phyloP scores from a whole-genome alignment of 2,797 vertebrate genomes.

The Argyrosomus regius region DNA sequence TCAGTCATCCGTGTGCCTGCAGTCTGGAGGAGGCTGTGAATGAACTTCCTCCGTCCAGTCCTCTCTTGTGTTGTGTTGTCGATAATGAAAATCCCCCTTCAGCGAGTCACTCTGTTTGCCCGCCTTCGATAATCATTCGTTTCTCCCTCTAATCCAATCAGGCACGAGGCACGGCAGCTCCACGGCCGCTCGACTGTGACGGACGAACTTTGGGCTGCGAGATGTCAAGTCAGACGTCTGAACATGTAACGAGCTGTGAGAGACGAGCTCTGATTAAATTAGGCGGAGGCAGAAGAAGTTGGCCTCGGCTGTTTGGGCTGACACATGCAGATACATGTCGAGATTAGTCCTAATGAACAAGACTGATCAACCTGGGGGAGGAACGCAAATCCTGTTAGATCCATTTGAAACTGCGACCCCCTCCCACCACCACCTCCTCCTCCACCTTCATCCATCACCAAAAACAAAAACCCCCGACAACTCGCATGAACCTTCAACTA shows the following conservation, averaged over 20 bases:
- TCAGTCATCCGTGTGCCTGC: slow-evolving; percentile 29
- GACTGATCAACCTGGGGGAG: slow-evolving; percentile 52
- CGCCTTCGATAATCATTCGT: slow-evolving; percentile 62
- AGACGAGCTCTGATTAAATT: slow-evolving; percentile 46
- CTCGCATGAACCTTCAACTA: background rate
- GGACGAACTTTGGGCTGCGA: slow-evolving; percentile 45
- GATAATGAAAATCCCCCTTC: slow-evolving; percentile 63
- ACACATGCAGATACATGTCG: slow-evolving; percentile 52
- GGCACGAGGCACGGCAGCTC: slow-evolving; percentile 38
- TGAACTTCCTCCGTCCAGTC: slow-evolving; percentile 24
- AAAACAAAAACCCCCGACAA: slow-evolving; percentile 48
- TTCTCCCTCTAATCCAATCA: slow-evolving; percentile 80
- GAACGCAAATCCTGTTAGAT: slow-evolving; percentile 71
- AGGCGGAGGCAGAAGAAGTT: slow-evolving; percentile 21
- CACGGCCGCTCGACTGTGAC: slow-evolving; percentile 41
- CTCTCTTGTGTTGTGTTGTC: slow-evolving; percentile 23
- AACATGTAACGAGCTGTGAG: slow-evolving; percentile 36
- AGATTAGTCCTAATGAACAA: slow-evolving; percentile 70
- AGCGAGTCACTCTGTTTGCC: slow-evolving; percentile 52
- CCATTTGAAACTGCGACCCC: slow-evolving; percentile 59
- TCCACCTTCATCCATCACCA: slow-evolving; percentile 15
- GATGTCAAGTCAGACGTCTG: slow-evolving; percentile 54
- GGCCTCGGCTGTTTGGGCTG: background rate
- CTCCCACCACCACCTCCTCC: background rate
- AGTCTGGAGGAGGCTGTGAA: slow-evolving; percentile 43